Evolutionary conservation across 2,888 invertebrate genomes (phyloP).

Genomic region (Linnaemya vulpina): DNA sequence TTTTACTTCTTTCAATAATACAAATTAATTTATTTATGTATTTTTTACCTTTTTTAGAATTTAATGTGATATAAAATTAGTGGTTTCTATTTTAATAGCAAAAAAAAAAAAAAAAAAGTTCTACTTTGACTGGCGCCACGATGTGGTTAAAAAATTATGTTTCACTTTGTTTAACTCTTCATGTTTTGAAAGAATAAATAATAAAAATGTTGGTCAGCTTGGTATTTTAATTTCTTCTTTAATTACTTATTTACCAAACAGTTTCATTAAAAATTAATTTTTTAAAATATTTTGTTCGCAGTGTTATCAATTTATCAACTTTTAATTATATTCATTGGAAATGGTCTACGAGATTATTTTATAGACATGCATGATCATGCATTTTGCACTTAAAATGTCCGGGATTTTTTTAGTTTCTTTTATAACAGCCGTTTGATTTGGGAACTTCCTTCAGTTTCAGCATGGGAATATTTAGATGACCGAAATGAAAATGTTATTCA

Average conservation of each 20-base stretch:
- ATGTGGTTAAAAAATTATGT: slow-evolving; percentile 10
- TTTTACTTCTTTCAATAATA: background rate
- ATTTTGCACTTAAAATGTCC: background rate
- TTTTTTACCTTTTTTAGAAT: background rate
- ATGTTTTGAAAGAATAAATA: background rate
- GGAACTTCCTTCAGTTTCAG: background rate
- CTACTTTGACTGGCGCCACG: slow-evolving; percentile 26
- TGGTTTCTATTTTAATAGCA: background rate
- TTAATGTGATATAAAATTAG: background rate
- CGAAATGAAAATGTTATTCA: background rate
- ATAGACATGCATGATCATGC: background rate
- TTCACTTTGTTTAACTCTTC: background rate
- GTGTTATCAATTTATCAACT: too few species aligned
- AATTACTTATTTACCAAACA: background rate
- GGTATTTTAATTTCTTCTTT: background rate
- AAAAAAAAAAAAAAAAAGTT: background rate
- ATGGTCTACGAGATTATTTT: background rate
- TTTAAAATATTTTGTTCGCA: too few species aligned
- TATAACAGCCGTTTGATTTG: background rate
- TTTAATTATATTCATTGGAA: background rate
- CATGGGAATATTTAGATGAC: background rate
- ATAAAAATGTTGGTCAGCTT: background rate
- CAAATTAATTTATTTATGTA: background rate
- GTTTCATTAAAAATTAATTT: too few species aligned
- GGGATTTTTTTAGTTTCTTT: background rate